phyloP scores from a whole-genome alignment of 2,888 invertebrate species.

The Drosophila engyochracea region DNA sequence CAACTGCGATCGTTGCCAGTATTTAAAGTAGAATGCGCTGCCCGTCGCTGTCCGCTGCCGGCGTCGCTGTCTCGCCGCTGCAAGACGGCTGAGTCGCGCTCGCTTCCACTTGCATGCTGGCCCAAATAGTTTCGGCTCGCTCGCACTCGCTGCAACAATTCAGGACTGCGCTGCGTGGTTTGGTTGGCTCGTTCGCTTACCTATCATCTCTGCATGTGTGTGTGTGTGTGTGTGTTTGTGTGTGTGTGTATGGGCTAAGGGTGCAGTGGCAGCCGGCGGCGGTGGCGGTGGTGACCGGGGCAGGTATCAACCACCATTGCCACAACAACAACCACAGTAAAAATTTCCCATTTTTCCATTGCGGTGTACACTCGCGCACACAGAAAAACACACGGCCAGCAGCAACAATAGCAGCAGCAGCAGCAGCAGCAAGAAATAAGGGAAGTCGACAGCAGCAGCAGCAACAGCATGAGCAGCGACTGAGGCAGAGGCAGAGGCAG shows the following conservation, averaged over 20 bases:
- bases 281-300: conserved; percentile 57
- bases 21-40: conserved; percentile 84
- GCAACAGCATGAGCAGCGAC: conserved; percentile 11
- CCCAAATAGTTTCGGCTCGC: conserved; percentile 22
- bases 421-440: conserved; percentile 53
- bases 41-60: conserved; percentile 47
- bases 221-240: conserved; percentile 9
- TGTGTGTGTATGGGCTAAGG: conserved; percentile 65
- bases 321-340: conserved; percentile 85
- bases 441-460: conserved; percentile 40
- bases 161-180: conserved; percentile 72
- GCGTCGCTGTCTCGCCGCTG: conserved; percentile 50
- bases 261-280: conserved; percentile 65
- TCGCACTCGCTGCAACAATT: conserved; percentile 44
- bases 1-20: conserved; percentile 84
- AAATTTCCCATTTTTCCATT: conserved; percentile 85
- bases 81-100: conserved; percentile 31
- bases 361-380: conserved; percentile 77
- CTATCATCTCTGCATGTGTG: conserved; percentile 43
- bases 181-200: conserved; percentile 78
- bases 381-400: conserved; percentile 50
- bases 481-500: conserved; percentile 29
- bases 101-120: conserved; percentile 22
- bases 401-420: conserved; percentile 29
- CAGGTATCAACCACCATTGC: conserved; percentile 85